Conservation (phyloP, 2,888 invertebrate species). For the Tipula unca region DNA sequence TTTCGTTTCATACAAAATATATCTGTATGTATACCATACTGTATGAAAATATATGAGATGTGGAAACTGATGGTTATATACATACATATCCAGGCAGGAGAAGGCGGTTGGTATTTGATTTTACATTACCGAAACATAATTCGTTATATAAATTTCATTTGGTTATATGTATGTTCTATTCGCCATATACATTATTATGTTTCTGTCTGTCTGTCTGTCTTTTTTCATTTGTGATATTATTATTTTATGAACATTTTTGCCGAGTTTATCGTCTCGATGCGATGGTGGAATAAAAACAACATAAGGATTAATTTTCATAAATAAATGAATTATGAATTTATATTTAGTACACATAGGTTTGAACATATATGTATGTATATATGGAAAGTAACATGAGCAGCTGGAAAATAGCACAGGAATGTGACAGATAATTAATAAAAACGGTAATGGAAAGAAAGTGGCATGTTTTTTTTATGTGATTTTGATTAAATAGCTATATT, state of each 20-base stretch:
- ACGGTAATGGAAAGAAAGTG: neutral
- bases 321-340: neutral
- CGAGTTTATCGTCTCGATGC: neutral
- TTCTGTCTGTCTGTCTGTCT: neutral
- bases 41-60: neutral
- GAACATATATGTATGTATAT: neutral
- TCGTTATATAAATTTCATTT: neutral
- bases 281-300: neutral
- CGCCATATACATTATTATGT: neutral
- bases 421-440: neutral
- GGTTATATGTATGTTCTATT: neutral
- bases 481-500: neutral
- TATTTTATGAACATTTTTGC: neutral
- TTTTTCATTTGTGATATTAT: neutral
- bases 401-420: neutral
- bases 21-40: too few species aligned
- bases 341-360: neutral
- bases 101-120: too few species aligned
- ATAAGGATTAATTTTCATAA: neutral
- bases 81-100: too few species aligned
- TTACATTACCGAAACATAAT: too few species aligned
- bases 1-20: too few species aligned
- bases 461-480: neutral
- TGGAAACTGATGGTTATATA: neutral
- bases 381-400: neutral